Conservation (phyloP, 2,888 invertebrate genomes). For the Trissoscelio sp. region DNA sequence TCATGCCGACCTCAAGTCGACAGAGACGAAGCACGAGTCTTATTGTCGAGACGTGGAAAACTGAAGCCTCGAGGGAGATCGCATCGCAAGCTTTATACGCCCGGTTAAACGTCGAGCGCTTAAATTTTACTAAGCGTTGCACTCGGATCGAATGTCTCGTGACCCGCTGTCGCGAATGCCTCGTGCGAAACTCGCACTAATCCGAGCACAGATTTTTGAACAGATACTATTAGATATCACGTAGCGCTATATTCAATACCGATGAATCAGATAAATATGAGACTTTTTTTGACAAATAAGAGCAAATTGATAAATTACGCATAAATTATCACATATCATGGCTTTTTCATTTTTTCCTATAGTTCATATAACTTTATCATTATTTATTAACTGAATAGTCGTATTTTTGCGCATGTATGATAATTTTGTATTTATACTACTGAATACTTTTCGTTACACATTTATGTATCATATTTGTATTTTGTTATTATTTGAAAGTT, state of each 20-base stretch:
- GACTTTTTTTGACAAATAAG: constrained; percentile 31
- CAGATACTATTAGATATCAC: constrained; percentile 58
- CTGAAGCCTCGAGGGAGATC: constrained; percentile 71
- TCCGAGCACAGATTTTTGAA: constrained; percentile 49
- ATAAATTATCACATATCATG: constrained; percentile 4
- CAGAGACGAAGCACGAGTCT: constrained; percentile 78
- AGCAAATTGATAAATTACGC: constrained; percentile 27
- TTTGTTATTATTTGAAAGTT: neutral
- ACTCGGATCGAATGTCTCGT: constrained; percentile 65
- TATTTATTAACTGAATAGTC: too few species aligned
- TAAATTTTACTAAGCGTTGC: constrained; percentile 57
- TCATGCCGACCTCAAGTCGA: constrained; percentile 73
- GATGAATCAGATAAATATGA: constrained; percentile 26
- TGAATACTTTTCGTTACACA: too few species aligned
- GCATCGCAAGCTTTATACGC: constrained; percentile 70
- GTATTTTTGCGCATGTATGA: too few species aligned
- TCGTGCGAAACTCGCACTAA: constrained; percentile 64
- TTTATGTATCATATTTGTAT: neutral
- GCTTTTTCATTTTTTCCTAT: neutral
- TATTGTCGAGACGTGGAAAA: constrained; percentile 76
- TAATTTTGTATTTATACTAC: too few species aligned
- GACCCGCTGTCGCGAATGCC: constrained; percentile 69
- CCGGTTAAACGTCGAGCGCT: constrained; percentile 66
- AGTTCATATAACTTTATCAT: too few species aligned
- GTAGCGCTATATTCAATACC: constrained; percentile 30